Base-by-base conservation (phyloP, 2,888 invertebrate species). In the Sinhomidia bicolor region DNA sequence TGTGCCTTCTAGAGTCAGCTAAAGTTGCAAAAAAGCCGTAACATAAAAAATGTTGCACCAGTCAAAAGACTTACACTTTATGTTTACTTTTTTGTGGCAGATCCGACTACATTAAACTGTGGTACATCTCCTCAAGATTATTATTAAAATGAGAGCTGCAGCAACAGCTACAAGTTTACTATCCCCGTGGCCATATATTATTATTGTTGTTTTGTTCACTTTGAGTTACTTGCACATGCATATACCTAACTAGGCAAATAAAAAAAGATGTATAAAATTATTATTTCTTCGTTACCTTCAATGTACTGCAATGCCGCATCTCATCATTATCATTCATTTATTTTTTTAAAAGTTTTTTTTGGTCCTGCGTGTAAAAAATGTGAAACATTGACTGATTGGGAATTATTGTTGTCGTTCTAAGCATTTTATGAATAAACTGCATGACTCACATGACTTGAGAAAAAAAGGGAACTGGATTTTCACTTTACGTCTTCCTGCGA, bases 1-100 rank as follows among this genome's bases (percentile, higher is more conserved):
- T n/a, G 14, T 62, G 36, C 4, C 65, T n/a, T 68, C 74, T 74
- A 74, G 71, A 65, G 41, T 32, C 9, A 44, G 74, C 74, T n/a
- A n/a, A 14, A 14, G 74, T 81, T 86, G 84, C 84, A 79, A 79
- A 88, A 86, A 88, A 54, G 88, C 71, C 84, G 62, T 88, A 88
- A 88, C 88, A 88, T 88, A 84, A 84, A 88, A 88, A 88, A 80
- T 88, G 88, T 88, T 88, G 88, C 80, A 80, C 88, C 79, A 88
- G 88, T 71, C 88, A 74, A 88, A 88, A 88, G 41, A 80, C 29
- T 74, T 41, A 23, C 23, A 17, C 74, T 26, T 74, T 36, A 10
- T 29, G 14, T 10, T n/a, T 57, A n/a, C 23, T 71, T 71, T 76
- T 44, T 71, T 41, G 36, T 17, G 44, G 23, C 9, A 14, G 17